Base-by-base conservation (phyloP, 1,140 invertebrate genomes). In the Plectrocnemia conspersa region DNA sequence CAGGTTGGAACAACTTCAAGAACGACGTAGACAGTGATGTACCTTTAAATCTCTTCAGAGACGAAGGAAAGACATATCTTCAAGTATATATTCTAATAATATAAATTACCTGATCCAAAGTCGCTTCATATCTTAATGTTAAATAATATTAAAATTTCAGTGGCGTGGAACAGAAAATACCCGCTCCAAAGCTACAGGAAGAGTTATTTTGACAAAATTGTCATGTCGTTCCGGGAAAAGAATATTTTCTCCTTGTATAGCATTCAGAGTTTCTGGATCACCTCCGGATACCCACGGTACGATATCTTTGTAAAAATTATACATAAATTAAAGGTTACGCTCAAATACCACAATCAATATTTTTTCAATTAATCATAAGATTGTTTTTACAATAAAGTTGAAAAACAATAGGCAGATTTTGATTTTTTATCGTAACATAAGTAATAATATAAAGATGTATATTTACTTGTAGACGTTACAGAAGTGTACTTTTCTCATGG, bases 31-130 rank as follows among this genome's bases (percentile, higher is more conserved):
- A 86, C 58, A 79, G 80, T 1, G 87, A 89, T 64, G 84, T 86
- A 23, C 88, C 89, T 1, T 91, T 93, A 65, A 79, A 81, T 25
- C 72, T 91, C 16, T 89, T 86, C 64, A 77, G 83, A 25, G 86
- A 91, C 66, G 83, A 89, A 66, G 85, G 85, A 15, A 81, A 82
- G 64, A 89, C 85, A 2, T 91, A 85, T 67, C 70, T 92, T 24
- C 83, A 86, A 78, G 87, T 87, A 75, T 29, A 29, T 29, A 29
- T 29, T 29, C 27, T n/a, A 7, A 35, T 35, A 35, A 35, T 35
- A 35, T 13, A 35, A 35, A 11, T 3, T 35, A 11, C 2, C n/a
- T 13, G 16, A 35, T 3, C 16, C 16, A 13, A 13, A 35, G 11
- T 11, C 3, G 6, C 27, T 7, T 29, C n/a, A 29, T 29, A 11